phyloP scores from a whole-genome alignment of 2,797 vertebrate genomes.

The Coregonus sp. region DNA sequence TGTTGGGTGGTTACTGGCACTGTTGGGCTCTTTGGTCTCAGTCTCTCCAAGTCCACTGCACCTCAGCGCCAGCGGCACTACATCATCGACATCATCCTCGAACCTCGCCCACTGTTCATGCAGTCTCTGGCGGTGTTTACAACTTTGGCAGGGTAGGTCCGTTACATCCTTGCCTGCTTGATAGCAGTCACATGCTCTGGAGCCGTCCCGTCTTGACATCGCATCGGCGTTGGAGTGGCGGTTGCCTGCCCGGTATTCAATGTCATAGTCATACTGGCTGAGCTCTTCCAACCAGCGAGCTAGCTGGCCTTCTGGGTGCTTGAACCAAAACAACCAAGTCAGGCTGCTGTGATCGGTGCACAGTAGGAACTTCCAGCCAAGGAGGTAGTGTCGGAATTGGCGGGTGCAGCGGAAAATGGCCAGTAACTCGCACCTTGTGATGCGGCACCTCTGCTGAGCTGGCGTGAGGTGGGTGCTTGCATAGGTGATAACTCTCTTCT shows the following conservation, averaged over 20 bases:
- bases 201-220: not conserved
- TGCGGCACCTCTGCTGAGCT: too few species aligned
- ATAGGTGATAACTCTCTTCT: too few species aligned
- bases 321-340: constrained; percentile 23
- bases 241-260: constrained; percentile 8
- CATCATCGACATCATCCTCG: constrained; percentile 26
- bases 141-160: constrained; percentile 12
- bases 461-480: too few species aligned
- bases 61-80: constrained; percentile 8
- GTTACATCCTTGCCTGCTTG: constrained; percentile 14
- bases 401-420: not conserved
- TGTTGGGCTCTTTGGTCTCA: too few species aligned
- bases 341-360: constrained; percentile 21
- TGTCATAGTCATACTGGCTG: constrained; percentile 32
- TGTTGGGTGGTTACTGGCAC: too few species aligned
- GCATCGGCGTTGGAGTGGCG: too few species aligned
- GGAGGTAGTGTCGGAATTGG: constrained; percentile 20
- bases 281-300: constrained; percentile 24
- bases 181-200: constrained; percentile 21
- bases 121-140: not conserved
- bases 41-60: too few species aligned
- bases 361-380: constrained; percentile 7
- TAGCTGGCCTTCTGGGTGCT: constrained; percentile 10
- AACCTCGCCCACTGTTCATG: constrained; percentile 20
- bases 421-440: too few species aligned